Percentiles rank a stretch among this genome's conserved stretches.
Conservation (phyloP, 1,140 invertebrate species). For the Brachionus koreanus region DNA sequence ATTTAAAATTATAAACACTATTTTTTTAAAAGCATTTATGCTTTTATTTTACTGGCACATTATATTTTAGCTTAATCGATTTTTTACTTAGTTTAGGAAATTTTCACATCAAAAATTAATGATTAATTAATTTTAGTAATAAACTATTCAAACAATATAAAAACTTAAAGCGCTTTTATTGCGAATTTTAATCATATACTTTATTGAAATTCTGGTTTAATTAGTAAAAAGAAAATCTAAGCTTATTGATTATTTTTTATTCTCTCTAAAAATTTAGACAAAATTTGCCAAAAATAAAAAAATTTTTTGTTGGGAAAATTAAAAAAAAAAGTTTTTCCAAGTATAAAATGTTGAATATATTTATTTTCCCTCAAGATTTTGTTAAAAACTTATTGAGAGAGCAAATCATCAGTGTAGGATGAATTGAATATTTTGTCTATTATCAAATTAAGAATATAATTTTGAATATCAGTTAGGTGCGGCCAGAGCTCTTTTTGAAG, state of each 20-base stretch:
- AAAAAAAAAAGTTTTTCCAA: not conserved
- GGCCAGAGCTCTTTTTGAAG: conserved; percentile 15
- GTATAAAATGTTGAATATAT: not conserved
- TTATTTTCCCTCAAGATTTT: not conserved
- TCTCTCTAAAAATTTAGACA: too few species aligned
- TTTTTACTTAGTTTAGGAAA: not conserved
- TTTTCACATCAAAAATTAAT: not conserved
- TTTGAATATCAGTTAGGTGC: conserved; percentile 12
- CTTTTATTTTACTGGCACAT: not conserved
- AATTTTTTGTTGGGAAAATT: not conserved
- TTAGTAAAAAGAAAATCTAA: too few species aligned
- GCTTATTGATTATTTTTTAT: too few species aligned
- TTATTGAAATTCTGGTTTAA: too few species aligned
- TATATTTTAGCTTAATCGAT: not conserved
- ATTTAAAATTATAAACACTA: not conserved
- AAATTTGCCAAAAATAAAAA: too few species aligned
- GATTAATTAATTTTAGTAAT: not conserved
- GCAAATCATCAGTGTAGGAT: conserved; percentile 36
- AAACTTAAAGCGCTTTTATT: not conserved
- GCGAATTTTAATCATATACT: not conserved
- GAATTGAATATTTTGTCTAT: conserved; percentile 21
- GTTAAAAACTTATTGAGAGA: not conserved
- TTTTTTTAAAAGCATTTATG: not conserved
- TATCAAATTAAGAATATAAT: conserved; percentile 8
- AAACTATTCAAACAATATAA: not conserved